Evolutionary conservation across 2,797 vertebrate genomes (phyloP), one percentile per base, ranked within the genome.

Genomic region (Rallus crepitans): DNA sequence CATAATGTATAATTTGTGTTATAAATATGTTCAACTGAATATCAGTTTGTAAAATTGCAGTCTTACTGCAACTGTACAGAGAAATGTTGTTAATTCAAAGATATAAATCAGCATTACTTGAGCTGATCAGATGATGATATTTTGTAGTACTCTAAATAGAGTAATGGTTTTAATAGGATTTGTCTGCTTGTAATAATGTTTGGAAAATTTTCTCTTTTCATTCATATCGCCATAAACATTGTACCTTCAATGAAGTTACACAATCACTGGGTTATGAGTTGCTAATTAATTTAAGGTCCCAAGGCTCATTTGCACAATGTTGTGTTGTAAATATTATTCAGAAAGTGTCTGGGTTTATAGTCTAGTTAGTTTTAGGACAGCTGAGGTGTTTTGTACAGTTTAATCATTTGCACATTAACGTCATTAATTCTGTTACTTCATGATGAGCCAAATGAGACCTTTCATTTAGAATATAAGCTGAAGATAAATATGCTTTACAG

Each of bases 1-100:
- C 40, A 96, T 97, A 96, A 47, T 94, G 70, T 95, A 92, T 76
- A 48, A 53, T 81, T 82, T 97, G 82, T 97, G 80, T 93, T 91
- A 94, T 96, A 97, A 92, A 94, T 91, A 73, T 23, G 68, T 78
- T 77, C 59, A 68, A 40, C n/a, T 83, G 78, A 71, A 31, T 75
- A 47, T 9, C 53, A 78, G 53, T 88, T 94, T 88, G 81, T 89
- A 90, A 94, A 89, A 90, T 27, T 85, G 75, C 73, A 57, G n/a
- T 70, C 28, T 37, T 57, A 24, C 47, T 86, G 61, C 88, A 90
- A 33, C 39, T 94, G 95, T 95, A 93, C 69, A 90, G 56, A 84
- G 70, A 64, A 82, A n/a, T 81, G 20, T 76, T 79, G 12, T 87
- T 56, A 53, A 60, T 73, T 79, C 72, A 47, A 23, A 61, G 18